A percentile compares a stretch with the other conserved stretches of the same genome.
These are phyloP conservation scores for Sciurus vulgaris DNA, from an alignment of 2,797 vertebrate species.

Conservation along the genomic window DNA sequence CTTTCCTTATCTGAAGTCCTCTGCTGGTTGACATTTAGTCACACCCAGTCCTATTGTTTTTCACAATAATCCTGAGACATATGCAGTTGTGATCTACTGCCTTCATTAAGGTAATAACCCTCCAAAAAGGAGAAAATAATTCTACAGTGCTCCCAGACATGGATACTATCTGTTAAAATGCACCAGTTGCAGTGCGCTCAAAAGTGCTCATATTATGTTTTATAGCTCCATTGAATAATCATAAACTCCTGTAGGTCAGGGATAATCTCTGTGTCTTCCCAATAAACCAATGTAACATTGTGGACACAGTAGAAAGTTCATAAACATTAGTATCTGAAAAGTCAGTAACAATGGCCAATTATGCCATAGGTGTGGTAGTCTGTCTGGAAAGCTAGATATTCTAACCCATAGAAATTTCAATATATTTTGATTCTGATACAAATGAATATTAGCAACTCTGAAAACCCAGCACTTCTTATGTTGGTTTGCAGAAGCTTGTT, in stretches of 20 bases:
- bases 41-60: neutral
- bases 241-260: neutral
- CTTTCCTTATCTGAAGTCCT: conserved; percentile 9
- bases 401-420: neutral
- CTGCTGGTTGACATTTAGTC: neutral
- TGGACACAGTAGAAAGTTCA: conserved; percentile 10
- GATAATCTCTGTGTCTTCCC: neutral
- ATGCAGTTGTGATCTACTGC: neutral
- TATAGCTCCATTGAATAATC: neutral
- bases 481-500: conserved; percentile 6
- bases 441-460: conserved; percentile 18
- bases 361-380: neutral
- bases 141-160: neutral
- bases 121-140: conserved; percentile 18
- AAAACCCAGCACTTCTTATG: neutral
- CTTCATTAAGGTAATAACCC: neutral
- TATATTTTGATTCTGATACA: conserved; percentile 4
- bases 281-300: conserved; percentile 35
- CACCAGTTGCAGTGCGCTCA: conserved; percentile 16
- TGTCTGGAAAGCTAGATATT: neutral
- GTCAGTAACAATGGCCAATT: neutral
- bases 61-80: conserved; percentile 4
- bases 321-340: neutral
- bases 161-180: neutral
- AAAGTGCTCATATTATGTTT: conserved; percentile 15